phyloP scores from a whole-genome alignment of 1,140 invertebrate species.

The Drosophila sp. region DNA sequence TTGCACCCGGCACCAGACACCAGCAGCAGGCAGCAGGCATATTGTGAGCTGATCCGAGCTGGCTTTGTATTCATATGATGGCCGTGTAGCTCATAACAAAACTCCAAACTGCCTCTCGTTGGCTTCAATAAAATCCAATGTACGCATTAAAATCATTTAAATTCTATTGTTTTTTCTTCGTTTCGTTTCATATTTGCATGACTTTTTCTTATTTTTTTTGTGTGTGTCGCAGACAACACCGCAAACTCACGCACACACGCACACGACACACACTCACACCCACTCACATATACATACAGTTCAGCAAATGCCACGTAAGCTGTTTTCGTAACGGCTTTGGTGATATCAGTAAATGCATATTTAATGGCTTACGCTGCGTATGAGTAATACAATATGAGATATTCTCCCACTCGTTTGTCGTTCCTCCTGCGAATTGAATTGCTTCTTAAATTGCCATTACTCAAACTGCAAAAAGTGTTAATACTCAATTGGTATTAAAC shows the following conservation, averaged over 20 bases:
- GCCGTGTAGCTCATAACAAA: constrained; percentile 61
- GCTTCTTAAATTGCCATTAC: constrained; percentile 38
- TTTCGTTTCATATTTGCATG: constrained; percentile 56
- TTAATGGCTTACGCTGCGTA: constrained; percentile 72
- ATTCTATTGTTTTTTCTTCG: constrained; percentile 75
- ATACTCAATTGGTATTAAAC: constrained; percentile 2
- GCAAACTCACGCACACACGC: constrained; percentile 18
- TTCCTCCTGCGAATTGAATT: constrained; percentile 47
- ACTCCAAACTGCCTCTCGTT: constrained; percentile 58
- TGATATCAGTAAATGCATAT: constrained; percentile 81
- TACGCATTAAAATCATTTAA: constrained; percentile 82
- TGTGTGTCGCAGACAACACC: constrained; percentile 34
- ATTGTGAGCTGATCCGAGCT: constrained; percentile 11
- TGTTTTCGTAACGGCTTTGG: constrained; percentile 78
- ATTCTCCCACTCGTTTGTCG: constrained; percentile 14
- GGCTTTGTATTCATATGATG: constrained; percentile 72
- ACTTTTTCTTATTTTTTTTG: constrained; percentile 49
- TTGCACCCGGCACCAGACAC: constrained; percentile 10
- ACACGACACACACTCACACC: constrained; percentile 19
- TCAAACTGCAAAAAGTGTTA: constrained; percentile 33
- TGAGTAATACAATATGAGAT: constrained; percentile 66
- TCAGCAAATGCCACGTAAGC: constrained; percentile 69
- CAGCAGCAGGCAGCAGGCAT: constrained; percentile 15
- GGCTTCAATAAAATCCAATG: constrained; percentile 80
- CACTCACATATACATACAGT: constrained; percentile 12